Conservation (phyloP, 1,140 invertebrate genomes). For the Metopolophium dirhodum region DNA sequence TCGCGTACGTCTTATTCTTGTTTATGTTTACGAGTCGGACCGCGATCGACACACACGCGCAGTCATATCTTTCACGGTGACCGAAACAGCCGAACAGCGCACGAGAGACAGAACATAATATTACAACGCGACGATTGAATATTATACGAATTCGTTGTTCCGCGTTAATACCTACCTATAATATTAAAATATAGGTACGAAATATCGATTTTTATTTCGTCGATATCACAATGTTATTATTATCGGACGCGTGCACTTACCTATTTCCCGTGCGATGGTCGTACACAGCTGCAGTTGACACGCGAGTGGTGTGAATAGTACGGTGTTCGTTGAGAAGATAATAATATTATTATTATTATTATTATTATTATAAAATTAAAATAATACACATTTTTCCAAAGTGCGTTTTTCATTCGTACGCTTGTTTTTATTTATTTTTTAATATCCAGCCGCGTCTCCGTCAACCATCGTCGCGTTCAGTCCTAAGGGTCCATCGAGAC, state of each 20-base stretch:
- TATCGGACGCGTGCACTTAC: background rate
- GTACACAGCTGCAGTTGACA: background rate
- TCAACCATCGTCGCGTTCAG: background rate
- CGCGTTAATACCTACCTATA: background rate
- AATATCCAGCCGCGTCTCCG: background rate
- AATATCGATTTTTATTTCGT: background rate
- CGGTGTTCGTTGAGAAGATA: too few species aligned
- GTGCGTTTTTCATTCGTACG: background rate
- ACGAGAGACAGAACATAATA: background rate
- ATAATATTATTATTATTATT: background rate
- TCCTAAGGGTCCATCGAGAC: background rate
- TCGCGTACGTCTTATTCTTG: background rate
- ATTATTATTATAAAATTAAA: background rate
- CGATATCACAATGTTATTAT: background rate
- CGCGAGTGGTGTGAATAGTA: background rate
- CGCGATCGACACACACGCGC: background rate
- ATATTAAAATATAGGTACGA: background rate
- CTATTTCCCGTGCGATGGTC: background rate
- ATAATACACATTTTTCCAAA: background rate
- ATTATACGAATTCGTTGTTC: background rate
- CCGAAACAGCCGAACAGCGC: background rate
- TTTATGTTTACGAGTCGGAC: background rate
- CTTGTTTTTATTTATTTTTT: background rate
- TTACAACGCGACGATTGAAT: background rate
- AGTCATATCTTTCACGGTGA: conserved; percentile 5